Evolutionary conservation across 2,113 vertebrate species (phyloP).

Genomic region (Microcebus jonahi): DNA sequence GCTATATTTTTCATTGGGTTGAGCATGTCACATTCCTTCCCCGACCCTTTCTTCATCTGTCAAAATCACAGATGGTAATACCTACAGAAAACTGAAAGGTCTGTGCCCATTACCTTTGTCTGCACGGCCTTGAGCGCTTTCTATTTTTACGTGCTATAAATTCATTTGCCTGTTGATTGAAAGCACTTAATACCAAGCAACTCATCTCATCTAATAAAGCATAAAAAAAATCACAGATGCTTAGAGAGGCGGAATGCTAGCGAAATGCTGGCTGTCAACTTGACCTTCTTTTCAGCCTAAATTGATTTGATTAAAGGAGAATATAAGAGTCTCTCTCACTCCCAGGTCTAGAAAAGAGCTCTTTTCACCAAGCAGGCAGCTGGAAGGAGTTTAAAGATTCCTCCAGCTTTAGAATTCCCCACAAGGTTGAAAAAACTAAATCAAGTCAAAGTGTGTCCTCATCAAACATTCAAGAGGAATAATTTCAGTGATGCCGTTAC

Average conservation of each 20-base stretch:
- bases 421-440: constrained; percentile 40
- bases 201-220: constrained; percentile 44
- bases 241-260: not conserved
- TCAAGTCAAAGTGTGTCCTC: constrained; percentile 40
- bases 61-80: not conserved
- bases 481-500: not conserved
- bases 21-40: not conserved
- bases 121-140: not conserved
- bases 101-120: not conserved
- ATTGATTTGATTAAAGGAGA: constrained; percentile 66
- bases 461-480: constrained; percentile 1
- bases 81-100: not conserved
- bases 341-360: not conserved
- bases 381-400: constrained; percentile 51
- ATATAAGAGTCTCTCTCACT: not conserved
- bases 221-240: not conserved
- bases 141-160: not conserved
- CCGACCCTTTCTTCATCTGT: not conserved
- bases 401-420: constrained; percentile 37
- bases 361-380: constrained; percentile 16
- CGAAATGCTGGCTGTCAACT: constrained; percentile 23
- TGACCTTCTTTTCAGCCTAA: constrained; percentile 37
- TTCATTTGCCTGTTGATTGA: constrained; percentile 16
- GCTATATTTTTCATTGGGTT: not conserved
- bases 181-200: constrained; percentile 44